Evolutionary conservation across 1,140 invertebrate genomes (phyloP), one percentile per base, ranked within the genome.

Genomic region (Mercenaria mercenaria): DNA sequence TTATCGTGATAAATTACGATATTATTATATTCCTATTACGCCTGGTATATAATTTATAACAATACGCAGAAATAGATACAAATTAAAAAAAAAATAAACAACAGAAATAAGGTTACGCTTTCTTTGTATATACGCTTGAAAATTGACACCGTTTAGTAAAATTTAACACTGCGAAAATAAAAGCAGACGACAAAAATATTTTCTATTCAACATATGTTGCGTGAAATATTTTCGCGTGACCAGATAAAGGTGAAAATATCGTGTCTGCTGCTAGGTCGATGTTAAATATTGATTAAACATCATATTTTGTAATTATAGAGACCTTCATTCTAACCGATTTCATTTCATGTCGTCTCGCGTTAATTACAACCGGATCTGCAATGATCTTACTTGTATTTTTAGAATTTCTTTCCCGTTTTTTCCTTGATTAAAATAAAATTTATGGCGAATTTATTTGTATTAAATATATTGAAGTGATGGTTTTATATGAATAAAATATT

Each of bases 191-290:
- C 15, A 47, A 47, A 47, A 47, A 8, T 47, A 47, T 47, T 1
- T 64, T 64, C 26, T 64, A 15, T n/a, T n/a, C 1, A 64, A 64
- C 59, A 64, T 64, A 64, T 72, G 67, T 72, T 39, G 34, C 67
- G 34, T 72, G 67, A 72, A 37, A 23, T 72, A 72, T 72, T 72
- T 72, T 72, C 67, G 67, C 67, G 67, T 72, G 67, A 72, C 67
- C 34, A 72, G 34, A 37, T 72, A 41, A 72, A 72, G 67, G 67
- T 72, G 67, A n/a, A 72, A 72, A 37, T 67, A 72, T 72, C 20
- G 3, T 32, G 67, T 72, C 13, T 72, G 32, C 43, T 41, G 37
- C 34, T 11, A 11, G 67, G 37, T 72, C 67, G 67, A 72, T 72
- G 43, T 20, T 2, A 29, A 3, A 72, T 72, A 72, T 72, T 39